Percentiles rank a stretch among this genome's conserved stretches.
phyloP scores from a whole-genome alignment of 53 echinoderm and acorn worm genomes.

The Luidia sarsii region DNA sequence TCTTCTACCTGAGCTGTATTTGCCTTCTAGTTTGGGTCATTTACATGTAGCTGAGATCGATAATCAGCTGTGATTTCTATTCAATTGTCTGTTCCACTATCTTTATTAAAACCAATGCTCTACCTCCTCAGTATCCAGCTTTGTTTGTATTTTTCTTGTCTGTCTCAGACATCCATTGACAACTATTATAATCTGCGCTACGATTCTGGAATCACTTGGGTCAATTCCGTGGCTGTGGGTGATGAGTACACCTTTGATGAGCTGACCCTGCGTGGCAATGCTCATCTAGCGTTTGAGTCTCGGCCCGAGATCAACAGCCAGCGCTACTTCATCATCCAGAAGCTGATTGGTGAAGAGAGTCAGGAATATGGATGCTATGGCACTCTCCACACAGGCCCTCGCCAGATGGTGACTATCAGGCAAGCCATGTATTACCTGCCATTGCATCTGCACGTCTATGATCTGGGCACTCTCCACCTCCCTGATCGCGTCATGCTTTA shows the following conservation, averaged over 20 bases:
- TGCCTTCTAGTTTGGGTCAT: too few relatives aligned
- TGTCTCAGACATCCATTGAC: conserved; percentile 54
- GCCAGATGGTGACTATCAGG: conserved; percentile 57
- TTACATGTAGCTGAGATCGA: too few relatives aligned
- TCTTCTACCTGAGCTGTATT: too few relatives aligned
- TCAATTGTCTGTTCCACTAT: too few relatives aligned
- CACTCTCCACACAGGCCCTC: conserved; percentile 63
- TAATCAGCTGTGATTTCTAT: too few relatives aligned
- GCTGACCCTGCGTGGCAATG: conserved; percentile 64
- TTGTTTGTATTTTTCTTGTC: background rate
- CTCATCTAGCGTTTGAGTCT: conserved; percentile 82
- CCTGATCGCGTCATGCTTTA: conserved; percentile 70
- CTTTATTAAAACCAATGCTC: too few relatives aligned
- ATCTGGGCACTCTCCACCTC: conserved; percentile 44
- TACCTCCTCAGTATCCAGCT: too few relatives aligned
- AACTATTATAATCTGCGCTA: conserved; percentile 55
- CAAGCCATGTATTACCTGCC: conserved; percentile 67
- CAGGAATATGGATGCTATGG: conserved; percentile 54
- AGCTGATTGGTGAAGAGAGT: conserved; percentile 63
- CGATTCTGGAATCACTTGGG: conserved; percentile 72
- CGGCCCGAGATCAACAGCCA: background rate
- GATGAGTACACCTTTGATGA: conserved; percentile 56
- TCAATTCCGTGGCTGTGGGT: conserved; percentile 52
- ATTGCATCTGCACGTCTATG: conserved; percentile 53
- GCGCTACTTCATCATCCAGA: conserved; percentile 39